phyloP scores from a whole-genome alignment of 23 tunicate species.

The Phallusia fumigata region DNA sequence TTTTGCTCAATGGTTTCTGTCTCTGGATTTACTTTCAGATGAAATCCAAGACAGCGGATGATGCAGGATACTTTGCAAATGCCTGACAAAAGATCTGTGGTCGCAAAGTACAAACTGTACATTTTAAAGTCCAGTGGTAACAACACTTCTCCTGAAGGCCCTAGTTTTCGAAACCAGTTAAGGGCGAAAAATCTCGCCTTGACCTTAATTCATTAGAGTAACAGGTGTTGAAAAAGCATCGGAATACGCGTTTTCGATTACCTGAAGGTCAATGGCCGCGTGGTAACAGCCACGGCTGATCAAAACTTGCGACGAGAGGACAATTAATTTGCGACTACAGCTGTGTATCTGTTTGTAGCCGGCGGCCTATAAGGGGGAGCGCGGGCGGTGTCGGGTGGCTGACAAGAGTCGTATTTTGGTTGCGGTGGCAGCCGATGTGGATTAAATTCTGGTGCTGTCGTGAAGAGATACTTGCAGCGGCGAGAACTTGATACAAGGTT shows the following conservation, averaged over 20 bases:
- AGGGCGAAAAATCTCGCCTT: too few species aligned
- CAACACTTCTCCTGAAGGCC: too few species aligned
- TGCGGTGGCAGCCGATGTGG: background rate
- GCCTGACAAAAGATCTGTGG: too few species aligned
- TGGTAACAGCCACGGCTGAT: background rate
- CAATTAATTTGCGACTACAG: conserved; percentile 9
- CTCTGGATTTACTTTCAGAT: background rate
- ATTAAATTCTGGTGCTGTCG: background rate
- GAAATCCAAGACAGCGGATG: background rate
- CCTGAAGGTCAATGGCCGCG: background rate
- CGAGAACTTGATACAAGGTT: background rate
- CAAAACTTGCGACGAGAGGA: background rate
- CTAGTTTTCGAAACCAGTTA: too few species aligned
- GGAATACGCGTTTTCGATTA: background rate
- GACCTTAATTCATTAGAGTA: too few species aligned
- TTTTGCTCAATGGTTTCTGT: background rate
- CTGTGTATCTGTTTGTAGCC: background rate
- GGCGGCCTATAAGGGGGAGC: too few species aligned
- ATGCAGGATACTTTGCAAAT: too few species aligned
- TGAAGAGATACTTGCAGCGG: background rate
- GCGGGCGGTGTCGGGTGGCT: background rate
- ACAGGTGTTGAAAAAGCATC: too few species aligned
- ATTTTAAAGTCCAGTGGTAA: too few species aligned
- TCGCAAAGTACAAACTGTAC: too few species aligned
- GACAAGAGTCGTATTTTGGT: background rate